A percentile compares a stretch with the other conserved stretches of the same genome.
Evolutionary conservation across 2,888 invertebrate species (phyloP).

Genomic region (Cheilosia vulpina): DNA sequence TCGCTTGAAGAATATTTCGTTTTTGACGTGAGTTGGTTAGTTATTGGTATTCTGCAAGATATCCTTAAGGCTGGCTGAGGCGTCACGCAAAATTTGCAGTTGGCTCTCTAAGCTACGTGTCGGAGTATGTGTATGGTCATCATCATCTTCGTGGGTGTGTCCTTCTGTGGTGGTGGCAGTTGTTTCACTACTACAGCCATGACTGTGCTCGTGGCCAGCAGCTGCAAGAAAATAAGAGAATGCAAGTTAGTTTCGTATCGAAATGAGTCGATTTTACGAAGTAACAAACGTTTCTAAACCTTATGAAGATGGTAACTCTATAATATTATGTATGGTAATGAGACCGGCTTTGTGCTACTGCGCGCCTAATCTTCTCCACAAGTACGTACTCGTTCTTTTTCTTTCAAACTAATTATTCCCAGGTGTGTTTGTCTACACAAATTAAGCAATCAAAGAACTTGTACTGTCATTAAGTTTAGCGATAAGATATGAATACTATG

Average conservation of each 20-base stretch:
- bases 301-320: too few relatives aligned
- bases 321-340: too few relatives aligned
- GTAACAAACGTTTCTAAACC: too few relatives aligned
- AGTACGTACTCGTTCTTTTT: background rate
- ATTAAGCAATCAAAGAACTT: too few relatives aligned
- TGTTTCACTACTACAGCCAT: slow-evolving; percentile 18
- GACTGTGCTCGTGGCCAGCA: slow-evolving; percentile 50
- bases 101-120: slow-evolving; percentile 29
- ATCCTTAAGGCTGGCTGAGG: slow-evolving; percentile 34
- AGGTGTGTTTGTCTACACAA: background rate
- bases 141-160: background rate
- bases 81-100: slow-evolving; percentile 40
- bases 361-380: background rate
- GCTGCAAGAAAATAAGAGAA: slow-evolving; percentile 14
- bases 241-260: background rate
- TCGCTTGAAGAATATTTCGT: slow-evolving; percentile 24
- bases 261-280: too few relatives aligned
- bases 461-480: background rate
- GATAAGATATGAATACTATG: slow-evolving; percentile 2
- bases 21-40: background rate
- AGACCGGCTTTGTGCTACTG: background rate
- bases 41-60: slow-evolving; percentile 29
- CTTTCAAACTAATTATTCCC: background rate
- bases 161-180: background rate
- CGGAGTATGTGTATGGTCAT: slow-evolving; percentile 7